A percentile compares a stretch with the other conserved stretches of the same genome.
These are phyloP conservation scores for Hypotaenidia philippensis DNA, from an alignment of 2,797 vertebrate species.

Conservation along the genomic window DNA sequence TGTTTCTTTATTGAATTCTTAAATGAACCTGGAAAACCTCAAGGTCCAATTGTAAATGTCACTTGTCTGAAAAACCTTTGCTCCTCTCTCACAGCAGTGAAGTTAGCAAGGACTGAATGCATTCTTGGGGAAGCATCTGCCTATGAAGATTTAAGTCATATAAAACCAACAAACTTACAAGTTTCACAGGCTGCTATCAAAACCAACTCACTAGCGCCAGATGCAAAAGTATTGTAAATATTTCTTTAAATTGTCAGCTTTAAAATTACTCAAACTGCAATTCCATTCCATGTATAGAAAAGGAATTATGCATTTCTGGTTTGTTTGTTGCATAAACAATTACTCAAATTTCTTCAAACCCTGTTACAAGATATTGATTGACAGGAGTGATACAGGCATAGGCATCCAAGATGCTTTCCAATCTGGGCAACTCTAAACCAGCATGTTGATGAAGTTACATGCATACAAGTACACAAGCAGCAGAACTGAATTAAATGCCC, in stretches of 20 bases:
- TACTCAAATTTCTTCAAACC: neutral
- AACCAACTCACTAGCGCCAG: neutral
- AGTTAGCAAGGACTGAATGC: neutral
- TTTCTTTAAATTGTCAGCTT: neutral
- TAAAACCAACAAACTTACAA: neutral
- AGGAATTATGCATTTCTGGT: neutral
- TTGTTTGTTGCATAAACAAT: constrained; percentile 6
- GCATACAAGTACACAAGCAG: neutral
- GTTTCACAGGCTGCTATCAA: neutral
- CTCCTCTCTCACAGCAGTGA: neutral
- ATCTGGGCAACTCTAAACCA: constrained; percentile 1
- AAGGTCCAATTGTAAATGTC: neutral
- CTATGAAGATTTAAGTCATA: neutral
- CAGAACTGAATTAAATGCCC: neutral
- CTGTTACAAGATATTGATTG: constrained; percentile 10
- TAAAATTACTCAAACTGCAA: neutral
- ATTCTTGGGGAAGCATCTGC: neutral
- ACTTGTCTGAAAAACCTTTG: neutral
- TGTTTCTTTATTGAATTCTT: neutral
- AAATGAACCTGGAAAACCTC: neutral
- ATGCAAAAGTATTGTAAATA: neutral
- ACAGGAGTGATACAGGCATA: neutral
- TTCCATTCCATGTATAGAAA: neutral
- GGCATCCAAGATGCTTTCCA: constrained; percentile 45
- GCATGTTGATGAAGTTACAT: neutral